Base-by-base conservation (phyloP, 2,113 vertebrate genomes). In the Pyxicephalus adspersus region DNA sequence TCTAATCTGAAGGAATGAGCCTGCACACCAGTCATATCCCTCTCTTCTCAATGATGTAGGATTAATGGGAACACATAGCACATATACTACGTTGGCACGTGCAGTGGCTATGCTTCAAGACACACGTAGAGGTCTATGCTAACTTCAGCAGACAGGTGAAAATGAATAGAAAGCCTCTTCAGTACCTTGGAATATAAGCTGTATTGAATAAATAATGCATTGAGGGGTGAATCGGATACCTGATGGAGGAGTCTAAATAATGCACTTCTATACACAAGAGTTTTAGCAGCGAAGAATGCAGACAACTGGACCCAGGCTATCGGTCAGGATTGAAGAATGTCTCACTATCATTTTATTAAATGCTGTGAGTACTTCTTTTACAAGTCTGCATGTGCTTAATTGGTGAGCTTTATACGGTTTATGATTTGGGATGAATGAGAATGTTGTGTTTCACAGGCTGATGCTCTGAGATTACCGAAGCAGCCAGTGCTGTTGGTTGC, bases 301-400 rank as follows among this genome's bases (percentile, higher is more conserved):
- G 91, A 92, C 91, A 90, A 90, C 92, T 89, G 85, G 88, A 85
- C 91, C 89, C 84, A 85, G 90, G 83, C 83, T 86, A 77, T 85
- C 86, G 87, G 86, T 88, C 93, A 89, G 92, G 86, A 85, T 86
- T 91, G 92, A 88, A 95, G 90, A 88, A 97, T 97, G 96, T 95
- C 95, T 95, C 95, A 97, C 91, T 96, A 96, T 84, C 94, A 95
- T 94, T 96, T 97, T 88, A 96, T 97, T 93, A 97, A 97, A 92
- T 95, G 95, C 93, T 97, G 96, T 97, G 92, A 97, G 96, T 97
- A 96, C 84, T 84, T 72, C 65, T 25, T 58, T 68, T 79, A 51
- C 25, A 11, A 28, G 6, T 3, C 31, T 64, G 61, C 31, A 25
- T 28, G 16, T 51, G 11, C 55, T 34, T 67, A 63, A 50, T 76